Conservation (phyloP, 35 echinoderm and acorn worm species). For the Nesometra sesokonis region DNA sequence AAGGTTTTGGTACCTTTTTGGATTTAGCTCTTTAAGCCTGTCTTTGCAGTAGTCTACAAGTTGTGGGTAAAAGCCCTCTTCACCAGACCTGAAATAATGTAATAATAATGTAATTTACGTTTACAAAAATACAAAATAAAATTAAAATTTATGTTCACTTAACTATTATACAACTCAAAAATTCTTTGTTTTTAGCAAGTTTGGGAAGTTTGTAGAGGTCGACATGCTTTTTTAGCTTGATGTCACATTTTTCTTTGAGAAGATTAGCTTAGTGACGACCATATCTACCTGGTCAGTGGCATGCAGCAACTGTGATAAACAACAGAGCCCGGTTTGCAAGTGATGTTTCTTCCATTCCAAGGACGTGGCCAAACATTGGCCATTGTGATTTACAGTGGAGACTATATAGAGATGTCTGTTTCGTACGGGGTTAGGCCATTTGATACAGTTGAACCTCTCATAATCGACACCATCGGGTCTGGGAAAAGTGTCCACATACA, state of each 20-base stretch:
- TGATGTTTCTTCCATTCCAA: neutral
- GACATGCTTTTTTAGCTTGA: too few relatives aligned
- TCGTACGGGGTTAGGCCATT: neutral
- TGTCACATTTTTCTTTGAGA: too few relatives aligned
- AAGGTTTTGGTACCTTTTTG: constrained; percentile 49
- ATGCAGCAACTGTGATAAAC: neutral
- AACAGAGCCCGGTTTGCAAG: neutral
- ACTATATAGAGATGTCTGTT: neutral
- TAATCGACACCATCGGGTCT: too few relatives aligned
- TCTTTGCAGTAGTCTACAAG: constrained; percentile 60
- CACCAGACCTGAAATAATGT: constrained; percentile 63
- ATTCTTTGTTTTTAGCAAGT: too few relatives aligned
- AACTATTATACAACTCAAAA: too few relatives aligned
- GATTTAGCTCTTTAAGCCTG: constrained; percentile 42
- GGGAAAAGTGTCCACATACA: too few relatives aligned
- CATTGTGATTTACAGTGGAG: neutral
- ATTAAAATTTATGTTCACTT: too few relatives aligned
- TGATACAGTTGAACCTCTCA: neutral
- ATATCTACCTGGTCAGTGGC: neutral
- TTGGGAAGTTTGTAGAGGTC: too few relatives aligned
- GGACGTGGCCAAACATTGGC: neutral
- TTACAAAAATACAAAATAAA: too few relatives aligned
- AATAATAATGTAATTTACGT: too few relatives aligned
- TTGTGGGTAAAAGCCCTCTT: constrained; percentile 74
- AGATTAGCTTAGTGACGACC: neutral